A percentile compares a stretch with the other conserved stretches of the same genome.
Evolutionary conservation across 2,113 vertebrate species (phyloP).

Genomic region (Hydrolagus affinis): DNA sequence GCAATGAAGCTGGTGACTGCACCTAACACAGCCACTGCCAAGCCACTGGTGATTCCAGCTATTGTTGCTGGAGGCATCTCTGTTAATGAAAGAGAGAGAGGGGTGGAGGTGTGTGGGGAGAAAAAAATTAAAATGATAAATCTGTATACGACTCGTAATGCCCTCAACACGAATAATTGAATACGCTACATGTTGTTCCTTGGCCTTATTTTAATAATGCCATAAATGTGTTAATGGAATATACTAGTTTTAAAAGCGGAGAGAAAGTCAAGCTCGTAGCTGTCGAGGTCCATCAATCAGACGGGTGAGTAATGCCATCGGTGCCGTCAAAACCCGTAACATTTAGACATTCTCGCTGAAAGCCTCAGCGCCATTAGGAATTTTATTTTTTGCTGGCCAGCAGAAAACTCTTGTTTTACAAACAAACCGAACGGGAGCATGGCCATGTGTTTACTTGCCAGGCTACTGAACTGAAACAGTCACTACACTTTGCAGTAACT

Average conservation of each 20-base stretch:
- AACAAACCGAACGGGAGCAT: background rate
- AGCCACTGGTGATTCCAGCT: constrained; percentile 74
- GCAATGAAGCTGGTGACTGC: constrained; percentile 86
- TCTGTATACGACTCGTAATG: too few species aligned
- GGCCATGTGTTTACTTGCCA: too few species aligned
- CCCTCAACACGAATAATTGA: background rate
- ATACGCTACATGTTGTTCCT: background rate
- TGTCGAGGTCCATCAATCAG: background rate
- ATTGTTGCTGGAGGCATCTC: constrained; percentile 72
- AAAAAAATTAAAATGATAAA: background rate
- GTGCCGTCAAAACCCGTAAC: background rate
- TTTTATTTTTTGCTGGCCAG: background rate
- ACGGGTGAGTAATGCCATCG: background rate
- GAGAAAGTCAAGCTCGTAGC: background rate
- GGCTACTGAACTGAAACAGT: too few species aligned
- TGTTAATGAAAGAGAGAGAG: constrained; percentile 38
- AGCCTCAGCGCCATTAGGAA: background rate
- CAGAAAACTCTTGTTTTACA: background rate
- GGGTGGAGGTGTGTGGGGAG: background rate
- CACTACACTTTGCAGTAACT: too few species aligned
- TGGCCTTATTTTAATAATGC: background rate
- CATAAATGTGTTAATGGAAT: background rate
- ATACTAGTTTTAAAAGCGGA: background rate
- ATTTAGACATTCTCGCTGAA: background rate
- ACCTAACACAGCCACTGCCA: constrained; percentile 77